Base-by-base conservation (phyloP, 1,140 invertebrate genomes). In the Drosophila tsacasi region DNA sequence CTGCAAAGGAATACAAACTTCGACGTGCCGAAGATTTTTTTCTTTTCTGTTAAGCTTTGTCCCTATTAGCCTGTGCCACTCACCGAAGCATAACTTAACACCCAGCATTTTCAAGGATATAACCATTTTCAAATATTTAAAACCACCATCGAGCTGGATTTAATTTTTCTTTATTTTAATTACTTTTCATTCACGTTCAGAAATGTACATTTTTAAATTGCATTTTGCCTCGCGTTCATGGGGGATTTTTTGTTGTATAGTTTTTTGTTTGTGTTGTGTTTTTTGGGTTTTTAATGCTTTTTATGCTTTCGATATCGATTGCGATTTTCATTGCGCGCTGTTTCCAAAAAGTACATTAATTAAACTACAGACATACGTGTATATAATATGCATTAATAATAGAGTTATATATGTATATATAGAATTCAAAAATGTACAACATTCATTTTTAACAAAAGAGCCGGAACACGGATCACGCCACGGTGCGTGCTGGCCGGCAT, bases 401-500 rank as follows among this genome's bases (percentile, higher is more conserved):
- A 79, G 54, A 57, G 60, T 63, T 72, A 79, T 79, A 79, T 81
- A 76, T 73, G 69, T 74, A 81, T 78, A 84, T 84, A 89, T 89
- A 81, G 81, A 89, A 89, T 89, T 90, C 85, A 89, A 85, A 89
- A 89, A 89, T 89, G 85, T 89, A 89, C 85, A 89, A 89, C 85
- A 89, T 89, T 89, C 71, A 89, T 81, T 89, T 89, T 89, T 90
- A 89, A 89, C 85, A 89, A 89, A 89, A 86, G 58, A 47, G 27
- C 57, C 75, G 47, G 30, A 72, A 39, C 69, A 80, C 76, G 47
- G 32, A 68, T 39, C 69, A 80, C 76, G 65, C 59, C 42, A 42
- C 52, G 25, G 49, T 46, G 39, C 25, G 21, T 64, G 37, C 58
- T 46, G 9, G 21, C 27, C 35, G 37, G 21, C 52, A 49, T 76